Base-by-base conservation (phyloP, 2,113 vertebrate species). In the Sisor rabdophorus region DNA sequence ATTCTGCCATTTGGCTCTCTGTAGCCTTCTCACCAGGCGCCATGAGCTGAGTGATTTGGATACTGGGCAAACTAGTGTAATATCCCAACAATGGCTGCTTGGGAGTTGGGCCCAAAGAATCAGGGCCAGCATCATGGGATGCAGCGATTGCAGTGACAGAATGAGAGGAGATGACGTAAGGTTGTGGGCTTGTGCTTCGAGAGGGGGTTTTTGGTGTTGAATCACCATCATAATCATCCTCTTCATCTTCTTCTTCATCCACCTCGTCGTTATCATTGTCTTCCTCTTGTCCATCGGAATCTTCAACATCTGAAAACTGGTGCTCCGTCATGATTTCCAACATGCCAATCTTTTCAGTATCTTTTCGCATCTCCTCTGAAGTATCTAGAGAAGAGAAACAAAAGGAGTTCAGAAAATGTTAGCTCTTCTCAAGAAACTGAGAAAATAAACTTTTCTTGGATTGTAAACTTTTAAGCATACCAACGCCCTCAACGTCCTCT, bases 281-380 rank as follows among this genome's bases (percentile, higher is more conserved):
- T 54, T 98, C 97, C 36, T 92, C 92, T 0, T 67, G 88, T 0
- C 93, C 97, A 6, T 98, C 97, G 0, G 96, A 96, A 79, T 98
- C 97, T 75, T 99, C 96, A 0, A 95, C 96, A 0, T 99, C 97
- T 2, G 96, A 98, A 87, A 99, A 99, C 87, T 98, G 97, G 82
- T 99, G 97, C 8, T 95, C 94, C 0, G 92, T 83, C 83, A 93
- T 92, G 76, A 89, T 81, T 4, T 91, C 89, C 60, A 92, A 88
- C 75, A 90, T 65, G 81, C 88, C 88, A 40, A 86, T 87, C 88
- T 95, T 95, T 81, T 93, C 93, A 19, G 88, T 59, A 11, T 90
- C 90, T 83, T 92, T 93, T 77, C 94, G 94, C 74, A 91, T 91
- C 78, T 99, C 97, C 64, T 98, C 95, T 11, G 76, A 76, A 0